A percentile compares a stretch with the other conserved stretches of the same genome.
Conservation (phyloP, 2,113 vertebrate species). For the Otocyon megalotis region DNA sequence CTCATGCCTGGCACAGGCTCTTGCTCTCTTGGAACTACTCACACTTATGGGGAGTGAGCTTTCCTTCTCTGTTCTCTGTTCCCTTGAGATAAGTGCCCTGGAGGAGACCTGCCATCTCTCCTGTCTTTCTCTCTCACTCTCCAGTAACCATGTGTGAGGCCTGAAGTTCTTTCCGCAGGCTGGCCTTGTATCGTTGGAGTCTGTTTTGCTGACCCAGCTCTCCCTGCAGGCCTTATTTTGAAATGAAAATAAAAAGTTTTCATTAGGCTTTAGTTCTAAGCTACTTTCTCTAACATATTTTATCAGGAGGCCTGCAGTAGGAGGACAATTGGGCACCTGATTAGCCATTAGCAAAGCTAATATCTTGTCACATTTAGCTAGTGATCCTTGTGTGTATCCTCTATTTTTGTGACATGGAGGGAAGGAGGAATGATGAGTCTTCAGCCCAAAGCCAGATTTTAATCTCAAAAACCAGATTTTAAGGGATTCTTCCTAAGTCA, state of each 20-base stretch:
- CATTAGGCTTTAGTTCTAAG: constrained; percentile 37
- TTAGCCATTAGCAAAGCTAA: constrained; percentile 62
- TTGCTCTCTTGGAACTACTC: background rate
- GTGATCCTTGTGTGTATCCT: constrained; percentile 52
- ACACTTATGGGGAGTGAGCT: too few relatives aligned
- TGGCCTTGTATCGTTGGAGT: background rate
- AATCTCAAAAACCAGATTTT: background rate
- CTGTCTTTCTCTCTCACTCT: background rate
- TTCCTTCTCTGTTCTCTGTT: constrained; percentile 42
- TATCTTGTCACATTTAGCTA: constrained; percentile 51
- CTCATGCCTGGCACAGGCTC: accelerated
- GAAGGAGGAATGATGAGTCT: constrained; percentile 25
- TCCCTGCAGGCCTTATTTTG: background rate
- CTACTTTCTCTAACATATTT: background rate
- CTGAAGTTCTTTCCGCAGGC: background rate
- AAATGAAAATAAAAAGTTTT: constrained; percentile 65
- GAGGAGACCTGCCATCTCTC: background rate
- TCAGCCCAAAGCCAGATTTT: background rate
- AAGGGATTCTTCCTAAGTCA: background rate
- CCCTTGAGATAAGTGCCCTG: constrained; percentile 44
- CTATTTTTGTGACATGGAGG: constrained; percentile 32
- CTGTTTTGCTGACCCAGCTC: constrained; percentile 57
- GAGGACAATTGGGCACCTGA: constrained; percentile 23
- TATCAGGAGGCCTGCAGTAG: background rate
- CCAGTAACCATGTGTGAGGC: constrained; percentile 27